Conservation (phyloP, 2,888 invertebrate species). For the Venusia cambrica region DNA sequence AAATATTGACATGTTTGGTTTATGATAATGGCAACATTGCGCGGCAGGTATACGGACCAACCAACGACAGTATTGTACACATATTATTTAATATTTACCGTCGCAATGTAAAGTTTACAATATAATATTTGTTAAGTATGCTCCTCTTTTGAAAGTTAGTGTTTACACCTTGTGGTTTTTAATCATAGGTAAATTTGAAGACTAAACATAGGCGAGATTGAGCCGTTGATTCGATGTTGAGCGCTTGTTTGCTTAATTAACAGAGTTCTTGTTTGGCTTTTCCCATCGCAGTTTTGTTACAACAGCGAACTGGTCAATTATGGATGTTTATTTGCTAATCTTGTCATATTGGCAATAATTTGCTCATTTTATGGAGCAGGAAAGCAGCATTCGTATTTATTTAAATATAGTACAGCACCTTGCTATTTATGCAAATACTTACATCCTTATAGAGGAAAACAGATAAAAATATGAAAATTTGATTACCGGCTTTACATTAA, state of each 20-base stretch:
- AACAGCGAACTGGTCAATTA: conserved; percentile 25
- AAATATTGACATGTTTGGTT: conserved; percentile 82
- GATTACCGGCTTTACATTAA: no score
- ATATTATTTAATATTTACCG: conserved; percentile 78
- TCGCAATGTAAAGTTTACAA: conserved; percentile 76
- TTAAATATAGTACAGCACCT: no score
- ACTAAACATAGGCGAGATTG: conserved; percentile 53
- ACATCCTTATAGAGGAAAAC: no score
- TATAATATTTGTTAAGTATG: conserved; percentile 78
- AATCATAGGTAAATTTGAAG: conserved; percentile 74
- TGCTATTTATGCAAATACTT: no score
- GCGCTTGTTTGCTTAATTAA: conserved; percentile 33
- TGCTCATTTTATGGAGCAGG: conserved; percentile 3
- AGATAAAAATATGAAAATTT: no score
- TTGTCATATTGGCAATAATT: conserved; percentile 5
- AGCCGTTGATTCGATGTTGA: conserved; percentile 41
- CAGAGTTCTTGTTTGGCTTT: conserved; percentile 29
- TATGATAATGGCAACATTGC: conserved; percentile 80
- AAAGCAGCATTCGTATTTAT: no score
- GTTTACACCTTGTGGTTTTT: conserved; percentile 70
- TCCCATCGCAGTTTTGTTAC: conserved; percentile 27
- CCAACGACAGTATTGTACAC: conserved; percentile 71
- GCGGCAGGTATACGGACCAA: conserved; percentile 58
- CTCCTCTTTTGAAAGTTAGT: conserved; percentile 74
- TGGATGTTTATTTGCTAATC: conserved; percentile 15